These are phyloP conservation scores for Zonitis immaculata DNA, from an alignment of 2,888 invertebrate genomes.

Conservation along the genomic window DNA sequence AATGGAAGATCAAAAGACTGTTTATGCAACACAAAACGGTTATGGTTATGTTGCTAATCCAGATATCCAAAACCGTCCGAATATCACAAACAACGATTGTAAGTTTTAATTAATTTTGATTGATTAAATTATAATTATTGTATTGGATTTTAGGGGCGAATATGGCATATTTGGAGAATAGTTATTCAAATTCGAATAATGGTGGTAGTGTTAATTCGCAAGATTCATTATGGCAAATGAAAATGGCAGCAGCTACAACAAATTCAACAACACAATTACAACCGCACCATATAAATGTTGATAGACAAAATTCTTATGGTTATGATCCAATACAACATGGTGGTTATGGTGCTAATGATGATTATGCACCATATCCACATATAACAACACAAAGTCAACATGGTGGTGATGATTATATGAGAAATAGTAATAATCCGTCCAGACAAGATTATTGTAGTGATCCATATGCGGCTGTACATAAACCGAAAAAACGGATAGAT, in stretches of 20 bases:
- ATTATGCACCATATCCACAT: slow-evolving; percentile 82
- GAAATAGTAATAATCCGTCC: slow-evolving; percentile 76
- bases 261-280: slow-evolving; percentile 59
- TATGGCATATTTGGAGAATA: slow-evolving; percentile 87
- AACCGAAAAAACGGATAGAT: slow-evolving; percentile 82
- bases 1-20: slow-evolving; percentile 81
- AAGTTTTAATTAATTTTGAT: slow-evolving; percentile 48
- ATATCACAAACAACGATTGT: slow-evolving; percentile 77
- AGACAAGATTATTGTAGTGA: slow-evolving; percentile 84
- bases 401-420: slow-evolving; percentile 67
- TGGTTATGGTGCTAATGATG: slow-evolving; percentile 76
- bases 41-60: slow-evolving; percentile 75
- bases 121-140: neutral
- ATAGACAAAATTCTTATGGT: slow-evolving; percentile 62
- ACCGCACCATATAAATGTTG: slow-evolving; percentile 58
- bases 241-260: slow-evolving; percentile 74
- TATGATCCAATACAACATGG: slow-evolving; percentile 78
- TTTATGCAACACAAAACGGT: slow-evolving; percentile 78
- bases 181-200: slow-evolving; percentile 89
- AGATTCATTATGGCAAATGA: slow-evolving; percentile 92
- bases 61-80: slow-evolving; percentile 61
- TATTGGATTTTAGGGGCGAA: slow-evolving; percentile 63
- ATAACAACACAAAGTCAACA: slow-evolving; percentile 63
- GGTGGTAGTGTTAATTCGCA: slow-evolving; percentile 94
- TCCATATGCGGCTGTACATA: slow-evolving; percentile 84